phyloP scores from a whole-genome alignment of 2,888 invertebrate species.

The Oscheius myriophilus region DNA sequence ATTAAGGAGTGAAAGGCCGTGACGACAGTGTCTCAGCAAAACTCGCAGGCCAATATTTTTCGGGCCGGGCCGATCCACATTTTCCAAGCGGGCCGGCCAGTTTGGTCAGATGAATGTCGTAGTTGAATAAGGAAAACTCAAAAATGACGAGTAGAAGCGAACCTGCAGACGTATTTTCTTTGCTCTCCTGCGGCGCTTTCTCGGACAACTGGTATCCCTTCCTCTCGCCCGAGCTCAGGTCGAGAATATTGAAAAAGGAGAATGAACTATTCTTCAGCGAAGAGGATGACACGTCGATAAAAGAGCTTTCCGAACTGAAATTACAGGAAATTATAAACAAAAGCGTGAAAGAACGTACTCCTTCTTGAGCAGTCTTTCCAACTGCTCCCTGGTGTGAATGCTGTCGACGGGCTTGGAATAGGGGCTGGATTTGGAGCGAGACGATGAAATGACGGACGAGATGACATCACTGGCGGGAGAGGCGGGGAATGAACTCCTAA shows the following conservation, averaged over 20 bases:
- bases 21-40: too few species aligned
- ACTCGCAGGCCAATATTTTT: too few species aligned
- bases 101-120: too few species aligned
- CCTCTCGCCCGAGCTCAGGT: constrained; percentile 17
- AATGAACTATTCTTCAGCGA: constrained; percentile 16
- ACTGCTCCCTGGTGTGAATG: constrained; percentile 49
- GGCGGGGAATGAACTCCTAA: neutral
- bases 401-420: constrained; percentile 34
- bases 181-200: constrained; percentile 4
- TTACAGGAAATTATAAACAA: too few species aligned
- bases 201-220: constrained; percentile 30
- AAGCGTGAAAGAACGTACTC: constrained; percentile 15
- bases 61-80: too few species aligned
- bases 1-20: too few species aligned
- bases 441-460: neutral
- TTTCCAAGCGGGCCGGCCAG: too few species aligned
- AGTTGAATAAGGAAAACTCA: neutral
- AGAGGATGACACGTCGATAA: constrained; percentile 16
- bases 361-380: constrained; percentile 37
- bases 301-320: constrained; percentile 13
- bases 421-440: constrained; percentile 12
- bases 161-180: constrained; percentile 14
- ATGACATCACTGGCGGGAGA: neutral
- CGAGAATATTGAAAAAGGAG: constrained; percentile 27
- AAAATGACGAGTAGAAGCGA: neutral